Conservation (phyloP, 2,113 vertebrate genomes). For the Muntiacus reevesi region DNA sequence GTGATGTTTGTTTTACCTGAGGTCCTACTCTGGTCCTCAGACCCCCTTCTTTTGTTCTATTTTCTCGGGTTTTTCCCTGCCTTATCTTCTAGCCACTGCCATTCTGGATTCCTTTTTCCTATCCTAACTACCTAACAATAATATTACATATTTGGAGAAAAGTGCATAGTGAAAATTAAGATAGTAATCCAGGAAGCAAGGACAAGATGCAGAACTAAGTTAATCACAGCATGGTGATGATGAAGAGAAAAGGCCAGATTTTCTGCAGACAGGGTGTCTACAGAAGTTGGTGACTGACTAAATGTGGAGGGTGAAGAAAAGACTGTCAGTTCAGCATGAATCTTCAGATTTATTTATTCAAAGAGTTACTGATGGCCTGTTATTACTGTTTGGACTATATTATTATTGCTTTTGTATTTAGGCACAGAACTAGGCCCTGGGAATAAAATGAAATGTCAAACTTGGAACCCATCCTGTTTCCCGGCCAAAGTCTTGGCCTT, state of each 20-base stretch:
- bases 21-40: background rate
- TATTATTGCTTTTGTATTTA: background rate
- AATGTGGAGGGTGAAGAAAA: background rate
- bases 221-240: background rate
- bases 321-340: background rate
- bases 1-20: background rate
- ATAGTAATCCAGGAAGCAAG: background rate
- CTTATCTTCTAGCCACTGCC: fast-evolving
- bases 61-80: background rate
- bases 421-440: background rate
- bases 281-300: background rate
- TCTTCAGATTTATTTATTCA: background rate
- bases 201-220: background rate
- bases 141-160: background rate
- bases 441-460: background rate
- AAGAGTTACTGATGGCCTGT: background rate
- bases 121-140: background rate
- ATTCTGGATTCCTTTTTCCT: background rate
- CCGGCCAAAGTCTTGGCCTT: background rate
- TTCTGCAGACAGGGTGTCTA: background rate
- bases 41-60: background rate
- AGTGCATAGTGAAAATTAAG: background rate
- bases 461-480: background rate
- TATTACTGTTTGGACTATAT: background rate
- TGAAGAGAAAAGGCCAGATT: background rate